Base-by-base conservation (phyloP, 2,797 vertebrate species). In the Argyrosomus regius region DNA sequence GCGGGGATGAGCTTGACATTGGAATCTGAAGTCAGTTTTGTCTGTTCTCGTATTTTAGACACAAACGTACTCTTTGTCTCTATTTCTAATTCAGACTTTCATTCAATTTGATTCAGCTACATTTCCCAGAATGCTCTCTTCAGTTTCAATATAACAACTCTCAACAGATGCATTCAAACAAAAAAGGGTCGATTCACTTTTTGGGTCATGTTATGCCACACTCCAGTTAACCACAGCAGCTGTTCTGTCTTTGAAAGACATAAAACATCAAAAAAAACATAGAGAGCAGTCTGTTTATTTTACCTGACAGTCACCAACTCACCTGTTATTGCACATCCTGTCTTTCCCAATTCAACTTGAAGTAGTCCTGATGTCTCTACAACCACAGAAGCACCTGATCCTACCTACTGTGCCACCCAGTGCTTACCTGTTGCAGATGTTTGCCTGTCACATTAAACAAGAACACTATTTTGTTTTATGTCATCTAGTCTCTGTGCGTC, bases 31-130 rank as follows among this genome's bases (percentile, higher is more conserved):
- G 18, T 59, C 52, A 52, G 22, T 60, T 74, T 58, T 57, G 72
- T 73, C 72, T 80, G 2, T 62, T 75, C 16, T 67, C 10, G 57
- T 63, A 39, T 71, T 53, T 73, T 12, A 59, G 56, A 78, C 52
- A 64, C 3, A 77, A 53, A 45, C 31, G 1, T 17, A 4, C 45
- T 69, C 5, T 50, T 43, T 56, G 26, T 24, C 60, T 43, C 26
- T 39, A 6, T 12, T 52, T 45, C 26, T 16, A 12, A 13, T 45
- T 61, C 46, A 20, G 14, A 39, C 48, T 45, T 49, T 24, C 2
- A 18, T 53, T 26, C 45, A 20, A 31, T n/a, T 11, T 35, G 6
- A 57, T 35, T 61, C 22, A 28, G 35, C 26, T 26, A 14, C 16
- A 66, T 58, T 41, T 39, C 3, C 56, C 20, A 48, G 14, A 11